Evolutionary conservation across 2,113 vertebrate genomes (phyloP).

Genomic region (Chelonoidis abingdonii): DNA sequence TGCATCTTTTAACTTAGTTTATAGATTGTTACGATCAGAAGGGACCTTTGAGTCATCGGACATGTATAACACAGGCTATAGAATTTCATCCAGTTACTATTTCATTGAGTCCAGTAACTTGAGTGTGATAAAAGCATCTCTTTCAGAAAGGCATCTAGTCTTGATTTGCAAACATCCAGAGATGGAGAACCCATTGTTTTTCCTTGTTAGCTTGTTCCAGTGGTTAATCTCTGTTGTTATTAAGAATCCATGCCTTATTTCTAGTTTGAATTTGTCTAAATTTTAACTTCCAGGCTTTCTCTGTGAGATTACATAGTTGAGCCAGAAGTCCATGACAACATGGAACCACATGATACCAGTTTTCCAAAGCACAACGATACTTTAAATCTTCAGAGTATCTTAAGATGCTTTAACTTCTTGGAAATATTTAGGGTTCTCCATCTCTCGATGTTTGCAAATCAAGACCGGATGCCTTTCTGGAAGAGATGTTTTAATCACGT

Average conservation of each 20-base stretch:
- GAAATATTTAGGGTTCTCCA: too few species aligned
- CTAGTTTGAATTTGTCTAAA: neutral
- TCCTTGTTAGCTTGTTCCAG: neutral
- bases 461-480: too few species aligned
- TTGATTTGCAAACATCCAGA: neutral
- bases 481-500: too few species aligned
- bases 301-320: neutral
- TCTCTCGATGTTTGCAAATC: too few species aligned
- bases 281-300: neutral
- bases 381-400: neutral
- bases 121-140: neutral
- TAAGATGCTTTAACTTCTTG: neutral
- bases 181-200: neutral
- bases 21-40: too few species aligned
- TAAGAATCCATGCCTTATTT: neutral
- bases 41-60: neutral
- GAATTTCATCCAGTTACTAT: neutral
- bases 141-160: neutral
- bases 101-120: neutral
- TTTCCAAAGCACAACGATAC: neutral
- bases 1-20: too few species aligned
- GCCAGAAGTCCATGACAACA: neutral
- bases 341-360: neutral
- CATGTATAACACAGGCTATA: neutral
- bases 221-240: neutral